Conservation (phyloP, 2,113 vertebrate genomes). For the Myocastor coypus region DNA sequence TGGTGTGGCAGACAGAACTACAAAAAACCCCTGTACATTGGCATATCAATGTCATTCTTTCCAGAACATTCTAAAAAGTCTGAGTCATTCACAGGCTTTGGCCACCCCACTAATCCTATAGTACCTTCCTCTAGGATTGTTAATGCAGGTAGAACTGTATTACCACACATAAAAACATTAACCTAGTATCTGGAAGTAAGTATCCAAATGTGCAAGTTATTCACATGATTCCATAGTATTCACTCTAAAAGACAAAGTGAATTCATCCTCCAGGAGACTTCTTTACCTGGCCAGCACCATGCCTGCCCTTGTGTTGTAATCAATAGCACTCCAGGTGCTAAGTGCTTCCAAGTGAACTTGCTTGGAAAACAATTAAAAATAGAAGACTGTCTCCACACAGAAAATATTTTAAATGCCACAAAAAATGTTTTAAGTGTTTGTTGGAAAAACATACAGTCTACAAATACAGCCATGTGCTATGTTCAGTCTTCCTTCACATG, state of each 20-base stretch:
- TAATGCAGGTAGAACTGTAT: background rate
- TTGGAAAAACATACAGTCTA: constrained; percentile 44
- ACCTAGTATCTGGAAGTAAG: constrained; percentile 5
- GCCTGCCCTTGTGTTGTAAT: background rate
- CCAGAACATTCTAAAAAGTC: background rate
- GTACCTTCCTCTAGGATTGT: background rate
- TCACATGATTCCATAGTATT: background rate
- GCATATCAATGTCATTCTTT: background rate
- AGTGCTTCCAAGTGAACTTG: constrained; percentile 59
- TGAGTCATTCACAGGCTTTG: background rate
- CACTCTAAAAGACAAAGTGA: constrained; percentile 16
- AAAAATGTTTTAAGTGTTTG: constrained; percentile 57
- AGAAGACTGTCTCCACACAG: constrained; percentile 45
- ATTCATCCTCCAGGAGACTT: background rate
- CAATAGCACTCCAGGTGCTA: constrained; percentile 45
- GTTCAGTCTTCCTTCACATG: background rate
- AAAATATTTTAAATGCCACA: constrained; percentile 68
- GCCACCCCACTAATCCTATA: background rate
- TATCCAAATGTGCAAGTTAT: background rate
- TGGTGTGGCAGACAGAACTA: background rate
- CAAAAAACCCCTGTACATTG: background rate
- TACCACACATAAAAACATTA: background rate
- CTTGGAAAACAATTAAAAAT: constrained; percentile 66
- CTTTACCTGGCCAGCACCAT: background rate
- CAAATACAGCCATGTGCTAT: background rate